phyloP scores from a whole-genome alignment of 2,113 vertebrate genomes.

The Sciurus niger region DNA sequence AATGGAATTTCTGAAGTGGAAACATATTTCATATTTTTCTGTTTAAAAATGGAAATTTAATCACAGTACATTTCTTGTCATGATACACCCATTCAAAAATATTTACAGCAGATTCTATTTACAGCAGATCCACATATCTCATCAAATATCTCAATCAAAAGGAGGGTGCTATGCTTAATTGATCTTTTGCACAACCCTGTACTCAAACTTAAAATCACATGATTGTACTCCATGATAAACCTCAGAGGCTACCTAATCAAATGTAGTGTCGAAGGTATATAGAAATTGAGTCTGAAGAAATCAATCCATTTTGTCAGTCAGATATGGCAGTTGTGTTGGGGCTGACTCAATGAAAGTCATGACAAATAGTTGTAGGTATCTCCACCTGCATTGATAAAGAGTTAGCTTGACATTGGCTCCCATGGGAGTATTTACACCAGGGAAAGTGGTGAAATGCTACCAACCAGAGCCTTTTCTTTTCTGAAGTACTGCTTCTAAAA shows the following conservation, averaged over 20 bases:
- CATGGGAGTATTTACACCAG: not conserved
- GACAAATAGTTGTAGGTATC: no score
- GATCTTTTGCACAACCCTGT: not conserved
- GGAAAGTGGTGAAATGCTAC: not conserved
- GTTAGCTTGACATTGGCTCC: not conserved
- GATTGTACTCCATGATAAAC: not conserved
- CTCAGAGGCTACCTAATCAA: not conserved
- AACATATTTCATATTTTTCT: conserved; percentile 58
- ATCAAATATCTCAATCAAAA: conserved; percentile 66
- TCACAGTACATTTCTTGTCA: conserved; percentile 66
- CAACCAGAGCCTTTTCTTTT: not conserved
- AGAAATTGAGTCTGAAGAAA: not conserved
- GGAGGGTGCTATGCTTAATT: not conserved
- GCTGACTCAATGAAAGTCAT: not conserved
- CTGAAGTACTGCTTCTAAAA: not conserved
- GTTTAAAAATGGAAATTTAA: conserved; percentile 77
- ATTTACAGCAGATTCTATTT: conserved; percentile 65
- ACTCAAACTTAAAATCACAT: not conserved
- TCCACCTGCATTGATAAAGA: not conserved
- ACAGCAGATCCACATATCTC: conserved; percentile 34
- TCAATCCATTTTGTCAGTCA: not conserved
- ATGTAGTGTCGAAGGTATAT: not conserved
- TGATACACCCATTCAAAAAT: conserved; percentile 51
- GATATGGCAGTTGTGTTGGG: rapidly evolving
- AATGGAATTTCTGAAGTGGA: conserved; percentile 57